Evolutionary conservation across 2,113 vertebrate species (phyloP), one percentile per base, ranked within the genome.

Genomic region (Sylvietta virens): DNA sequence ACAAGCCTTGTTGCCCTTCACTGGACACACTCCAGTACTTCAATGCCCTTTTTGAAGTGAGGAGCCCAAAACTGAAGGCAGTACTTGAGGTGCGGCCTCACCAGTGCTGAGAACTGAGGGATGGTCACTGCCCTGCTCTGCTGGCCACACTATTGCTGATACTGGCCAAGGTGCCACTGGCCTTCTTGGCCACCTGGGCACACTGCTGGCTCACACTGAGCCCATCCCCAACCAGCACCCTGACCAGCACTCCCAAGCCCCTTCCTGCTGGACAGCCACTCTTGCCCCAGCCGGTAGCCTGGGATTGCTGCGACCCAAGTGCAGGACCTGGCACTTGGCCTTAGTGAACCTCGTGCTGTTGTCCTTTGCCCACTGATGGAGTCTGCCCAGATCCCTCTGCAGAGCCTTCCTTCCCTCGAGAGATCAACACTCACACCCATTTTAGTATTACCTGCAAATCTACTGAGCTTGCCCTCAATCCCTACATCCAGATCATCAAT

Each of bases 1-100:
- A 50, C 0, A 0, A 40, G 16, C 40, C 30, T 47, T 40, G 28
- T 0, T 47, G 8, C 19, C 64, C 73, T 39, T 45, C n/a, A 24
- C 39, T 40, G 56, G 51, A 39, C 28, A n/a, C 3, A 3, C 10
- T n/a, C 15, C 47, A 62, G 40, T 5, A 8, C 30, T 45, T 35
- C n/a, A 79, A 3, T 14, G 9, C 3, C n/a, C 5, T 45, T n/a
- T 67, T 28, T 30, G 13, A 21, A 70, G 45, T 13, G 39, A 53
- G 23, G 19, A 19, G 5, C 56, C 28, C 47, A 86, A 45, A 70
- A 62, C 47, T 40, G 24, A 54, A 31, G 0, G 0, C 3, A 33
- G 30, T 1, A 11, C 28, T 54, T 0, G 2, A 20, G 73, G 23
- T 45, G 45, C 39, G 47, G 64, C 73, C n/a, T 86, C 45, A 33